These are phyloP conservation scores for Montifringilla adamsi DNA, from an alignment of 2,113 vertebrate genomes.

Conservation along the genomic window DNA sequence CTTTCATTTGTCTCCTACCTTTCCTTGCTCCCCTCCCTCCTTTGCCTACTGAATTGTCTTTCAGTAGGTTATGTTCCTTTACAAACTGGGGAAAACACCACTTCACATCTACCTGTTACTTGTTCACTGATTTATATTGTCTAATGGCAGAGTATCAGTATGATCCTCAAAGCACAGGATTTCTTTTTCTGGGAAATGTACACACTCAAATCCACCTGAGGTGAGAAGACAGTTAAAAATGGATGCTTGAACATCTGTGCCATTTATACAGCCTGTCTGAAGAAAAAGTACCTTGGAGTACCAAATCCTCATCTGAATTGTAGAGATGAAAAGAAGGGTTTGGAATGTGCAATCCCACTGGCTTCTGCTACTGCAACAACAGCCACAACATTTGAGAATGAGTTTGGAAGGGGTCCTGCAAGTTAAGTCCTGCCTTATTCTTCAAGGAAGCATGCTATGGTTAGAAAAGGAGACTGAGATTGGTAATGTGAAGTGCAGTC, in stretches of 20 bases:
- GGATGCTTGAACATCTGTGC: neutral
- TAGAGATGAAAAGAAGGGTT: neutral
- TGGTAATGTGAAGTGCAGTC: neutral
- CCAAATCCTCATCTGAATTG: neutral
- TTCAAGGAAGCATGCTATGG: neutral
- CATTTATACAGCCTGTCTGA: neutral
- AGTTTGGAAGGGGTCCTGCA: neutral
- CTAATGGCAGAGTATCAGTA: neutral
- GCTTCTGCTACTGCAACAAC: neutral
- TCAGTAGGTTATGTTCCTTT: neutral
- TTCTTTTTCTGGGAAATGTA: neutral
- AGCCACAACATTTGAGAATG: neutral
- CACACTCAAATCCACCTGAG: neutral
- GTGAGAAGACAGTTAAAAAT: neutral
- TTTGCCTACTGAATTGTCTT: neutral
- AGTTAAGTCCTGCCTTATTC: neutral
- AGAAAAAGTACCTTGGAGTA: neutral
- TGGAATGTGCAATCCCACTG: neutral
- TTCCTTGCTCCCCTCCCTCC: neutral
- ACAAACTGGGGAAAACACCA: neutral
- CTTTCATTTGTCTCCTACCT: neutral
- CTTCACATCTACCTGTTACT: neutral
- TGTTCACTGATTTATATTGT: neutral
- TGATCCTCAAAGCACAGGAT: neutral
- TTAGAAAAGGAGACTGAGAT: neutral